A percentile compares a stretch with the other conserved stretches of the same genome.
Conservation (phyloP, 2,113 vertebrate species). For the Castor canadensis region DNA sequence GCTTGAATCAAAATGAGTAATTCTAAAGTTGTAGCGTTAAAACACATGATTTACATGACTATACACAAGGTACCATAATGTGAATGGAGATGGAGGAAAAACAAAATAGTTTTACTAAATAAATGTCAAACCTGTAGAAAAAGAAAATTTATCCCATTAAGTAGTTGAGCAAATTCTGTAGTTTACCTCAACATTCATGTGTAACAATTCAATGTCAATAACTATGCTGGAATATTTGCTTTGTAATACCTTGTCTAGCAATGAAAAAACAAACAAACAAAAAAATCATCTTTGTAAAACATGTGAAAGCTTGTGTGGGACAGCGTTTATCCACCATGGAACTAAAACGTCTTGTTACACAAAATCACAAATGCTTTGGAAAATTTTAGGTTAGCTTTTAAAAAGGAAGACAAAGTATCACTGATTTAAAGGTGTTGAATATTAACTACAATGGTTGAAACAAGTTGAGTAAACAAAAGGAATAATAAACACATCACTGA, state of each 20-base stretch:
- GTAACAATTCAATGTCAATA: background rate
- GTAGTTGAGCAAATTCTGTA: background rate
- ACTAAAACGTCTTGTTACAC: background rate
- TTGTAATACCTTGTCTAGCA: background rate
- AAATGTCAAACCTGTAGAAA: background rate
- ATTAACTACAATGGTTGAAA: background rate
- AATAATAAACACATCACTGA: background rate
- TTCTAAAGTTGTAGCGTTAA: background rate
- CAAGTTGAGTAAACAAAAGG: background rate
- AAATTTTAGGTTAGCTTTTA: background rate
- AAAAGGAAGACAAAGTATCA: background rate
- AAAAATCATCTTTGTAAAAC: background rate
- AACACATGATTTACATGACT: background rate
- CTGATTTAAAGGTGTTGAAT: background rate
- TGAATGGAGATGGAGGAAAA: background rate
- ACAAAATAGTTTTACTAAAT: background rate
- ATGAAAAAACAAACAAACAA: background rate
- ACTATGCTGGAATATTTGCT: background rate
- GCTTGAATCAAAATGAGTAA: background rate
- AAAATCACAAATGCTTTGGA: background rate
- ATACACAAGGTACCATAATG: background rate
- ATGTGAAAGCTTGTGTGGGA: background rate
- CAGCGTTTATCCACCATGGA: background rate
- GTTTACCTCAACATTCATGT: background rate
- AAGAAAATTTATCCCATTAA: background rate